These are phyloP conservation scores for Eulithis testata DNA, from an alignment of 2,888 invertebrate species.

Conservation along the genomic window DNA sequence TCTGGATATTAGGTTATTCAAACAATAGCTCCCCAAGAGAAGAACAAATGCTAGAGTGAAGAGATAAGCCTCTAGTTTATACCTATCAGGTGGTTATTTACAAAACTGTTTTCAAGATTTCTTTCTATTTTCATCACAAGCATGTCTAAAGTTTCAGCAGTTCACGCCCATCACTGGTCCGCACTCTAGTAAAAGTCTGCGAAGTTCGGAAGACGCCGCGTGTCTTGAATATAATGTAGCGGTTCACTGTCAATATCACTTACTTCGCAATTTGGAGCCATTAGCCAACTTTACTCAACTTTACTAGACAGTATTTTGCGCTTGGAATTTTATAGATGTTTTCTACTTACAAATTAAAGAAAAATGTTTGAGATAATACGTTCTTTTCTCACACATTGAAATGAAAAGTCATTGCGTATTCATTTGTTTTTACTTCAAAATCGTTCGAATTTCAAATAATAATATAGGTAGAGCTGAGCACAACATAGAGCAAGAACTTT, in stretches of 20 bases:
- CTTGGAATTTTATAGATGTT: slow-evolving; percentile 17
- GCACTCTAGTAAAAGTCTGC: slow-evolving; percentile 48
- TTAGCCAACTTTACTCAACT: slow-evolving; percentile 37
- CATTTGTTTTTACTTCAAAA: background rate
- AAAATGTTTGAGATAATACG: background rate
- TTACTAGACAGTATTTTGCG: slow-evolving; percentile 30
- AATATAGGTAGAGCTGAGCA: background rate
- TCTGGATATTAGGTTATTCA: too few relatives aligned
- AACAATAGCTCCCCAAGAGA: too few relatives aligned
- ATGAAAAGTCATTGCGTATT: too few relatives aligned
- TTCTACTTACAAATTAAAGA: slow-evolving; percentile 1
- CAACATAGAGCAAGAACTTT: too few relatives aligned
- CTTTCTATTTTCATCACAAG: background rate
- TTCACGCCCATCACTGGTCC: slow-evolving; percentile 29
- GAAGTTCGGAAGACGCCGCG: slow-evolving; percentile 52
- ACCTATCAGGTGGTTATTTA: too few relatives aligned
- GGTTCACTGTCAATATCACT: slow-evolving; percentile 50
- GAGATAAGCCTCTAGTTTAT: too few relatives aligned
- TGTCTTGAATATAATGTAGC: slow-evolving; percentile 49
- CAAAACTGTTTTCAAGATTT: too few relatives aligned
- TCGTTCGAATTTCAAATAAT: slow-evolving; percentile 2
- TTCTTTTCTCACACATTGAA: background rate
- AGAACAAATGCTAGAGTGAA: too few relatives aligned
- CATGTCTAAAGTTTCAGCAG: slow-evolving; percentile 11
- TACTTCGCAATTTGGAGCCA: slow-evolving; percentile 51